Conservation (phyloP, 2,797 vertebrate species). For the Esox lucius region DNA sequence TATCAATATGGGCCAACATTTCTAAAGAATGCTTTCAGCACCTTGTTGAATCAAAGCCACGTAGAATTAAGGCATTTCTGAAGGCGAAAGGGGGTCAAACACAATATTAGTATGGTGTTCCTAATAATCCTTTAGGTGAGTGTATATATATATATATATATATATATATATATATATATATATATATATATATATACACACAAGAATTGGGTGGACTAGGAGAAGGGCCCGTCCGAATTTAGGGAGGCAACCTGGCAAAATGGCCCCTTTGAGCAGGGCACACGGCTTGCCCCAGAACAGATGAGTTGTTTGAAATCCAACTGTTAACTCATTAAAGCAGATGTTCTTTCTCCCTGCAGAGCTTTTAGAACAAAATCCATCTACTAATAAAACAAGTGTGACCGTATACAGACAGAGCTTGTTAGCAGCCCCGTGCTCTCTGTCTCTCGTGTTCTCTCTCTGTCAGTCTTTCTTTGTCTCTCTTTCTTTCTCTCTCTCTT, state of each 20-base stretch:
- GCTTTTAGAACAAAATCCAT: constrained; percentile 66
- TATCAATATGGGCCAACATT: no score
- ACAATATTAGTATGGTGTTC: no score
- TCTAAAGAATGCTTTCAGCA: no score
- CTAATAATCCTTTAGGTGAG: no score
- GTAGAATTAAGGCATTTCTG: no score
- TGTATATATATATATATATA: no score
- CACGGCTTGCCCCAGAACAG: constrained; percentile 36
- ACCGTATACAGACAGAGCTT: constrained; percentile 41
- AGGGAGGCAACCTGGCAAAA: neutral
- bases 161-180: no score
- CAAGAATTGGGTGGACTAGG: neutral
- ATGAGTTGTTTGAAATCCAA: constrained; percentile 61
- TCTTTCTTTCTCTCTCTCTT: constrained; percentile 25
- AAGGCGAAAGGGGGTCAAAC: no score
- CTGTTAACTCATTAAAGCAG: constrained; percentile 66
- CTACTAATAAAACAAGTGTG: constrained; percentile 49
- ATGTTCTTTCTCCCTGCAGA: constrained; percentile 67
- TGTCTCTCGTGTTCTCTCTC: neutral
- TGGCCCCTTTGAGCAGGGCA: neutral
- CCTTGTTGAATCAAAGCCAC: no score
- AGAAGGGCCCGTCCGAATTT: neutral
- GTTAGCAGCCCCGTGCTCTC: constrained; percentile 28
- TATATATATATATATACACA: no score
- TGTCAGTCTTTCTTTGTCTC: neutral